phyloP scores from a whole-genome alignment of 2,113 vertebrate species.

The Merops nubicus region DNA sequence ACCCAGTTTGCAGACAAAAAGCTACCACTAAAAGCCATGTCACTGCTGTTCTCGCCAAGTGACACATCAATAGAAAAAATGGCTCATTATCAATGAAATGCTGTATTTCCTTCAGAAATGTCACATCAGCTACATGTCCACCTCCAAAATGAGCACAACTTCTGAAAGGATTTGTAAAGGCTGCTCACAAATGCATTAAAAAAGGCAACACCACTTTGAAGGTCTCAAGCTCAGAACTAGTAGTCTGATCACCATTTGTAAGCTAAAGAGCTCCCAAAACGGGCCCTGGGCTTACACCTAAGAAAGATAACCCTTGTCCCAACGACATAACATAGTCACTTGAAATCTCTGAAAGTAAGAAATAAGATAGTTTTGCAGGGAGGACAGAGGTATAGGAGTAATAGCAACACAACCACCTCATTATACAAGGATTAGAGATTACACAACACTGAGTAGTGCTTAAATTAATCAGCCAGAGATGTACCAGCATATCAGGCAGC shows the following conservation, averaged over 20 bases:
- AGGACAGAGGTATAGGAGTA: neutral
- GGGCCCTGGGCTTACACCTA: neutral
- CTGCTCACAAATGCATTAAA: neutral
- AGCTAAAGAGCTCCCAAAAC: neutral
- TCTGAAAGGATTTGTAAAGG: neutral
- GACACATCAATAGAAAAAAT: neutral
- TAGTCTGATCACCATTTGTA: neutral
- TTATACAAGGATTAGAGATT: neutral
- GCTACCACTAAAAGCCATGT: neutral
- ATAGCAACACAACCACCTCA: neutral
- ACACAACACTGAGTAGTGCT: neutral
- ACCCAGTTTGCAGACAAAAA: neutral
- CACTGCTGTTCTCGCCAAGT: neutral
- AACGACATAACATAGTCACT: neutral
- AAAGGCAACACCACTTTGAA: neutral
- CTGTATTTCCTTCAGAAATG: neutral
- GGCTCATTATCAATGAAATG: neutral
- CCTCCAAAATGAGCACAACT: neutral
- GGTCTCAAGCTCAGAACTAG: neutral
- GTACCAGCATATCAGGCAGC: neutral
- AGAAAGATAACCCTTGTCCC: neutral
- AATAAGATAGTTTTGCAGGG: neutral
- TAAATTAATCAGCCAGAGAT: neutral
- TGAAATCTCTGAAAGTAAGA: neutral
- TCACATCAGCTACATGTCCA: neutral